Percentiles rank a stretch among this genome's conserved stretches.
Evolutionary conservation across 2,888 invertebrate species (phyloP).

Genomic region (Ephialtes manifestator): DNA sequence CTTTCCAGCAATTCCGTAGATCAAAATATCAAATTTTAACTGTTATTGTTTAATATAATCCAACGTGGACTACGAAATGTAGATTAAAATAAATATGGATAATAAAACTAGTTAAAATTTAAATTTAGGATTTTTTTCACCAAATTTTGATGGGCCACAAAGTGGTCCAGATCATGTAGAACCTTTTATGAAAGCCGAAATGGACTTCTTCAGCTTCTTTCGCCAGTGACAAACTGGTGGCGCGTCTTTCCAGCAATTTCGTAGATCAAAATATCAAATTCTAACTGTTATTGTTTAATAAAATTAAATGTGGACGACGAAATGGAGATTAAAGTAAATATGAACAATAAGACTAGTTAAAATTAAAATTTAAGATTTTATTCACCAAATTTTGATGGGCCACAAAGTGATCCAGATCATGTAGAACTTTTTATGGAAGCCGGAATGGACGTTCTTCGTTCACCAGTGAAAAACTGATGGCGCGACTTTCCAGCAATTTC

Average conservation of each 20-base stretch:
- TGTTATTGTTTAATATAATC: neutral
- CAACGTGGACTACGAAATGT: neutral
- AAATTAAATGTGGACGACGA: neutral
- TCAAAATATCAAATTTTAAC: neutral
- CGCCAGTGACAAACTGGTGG: neutral
- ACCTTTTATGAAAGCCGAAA: too few species aligned
- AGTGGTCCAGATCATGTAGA: too few species aligned
- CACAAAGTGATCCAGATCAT: too few species aligned
- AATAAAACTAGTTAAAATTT: too few species aligned
- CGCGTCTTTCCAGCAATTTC: neutral
- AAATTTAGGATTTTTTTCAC: too few species aligned
- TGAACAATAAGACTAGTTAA: too few species aligned
- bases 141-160: too few species aligned
- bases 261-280: neutral
- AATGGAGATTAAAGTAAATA: neutral
- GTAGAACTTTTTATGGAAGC: neutral
- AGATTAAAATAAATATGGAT: neutral
- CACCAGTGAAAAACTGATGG: neutral
- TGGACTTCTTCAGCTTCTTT: too few species aligned
- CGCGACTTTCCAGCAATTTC: neutral
- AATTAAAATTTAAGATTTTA: too few species aligned
- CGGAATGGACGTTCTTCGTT: slow-evolving; percentile 39
- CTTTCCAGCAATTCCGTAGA: neutral
- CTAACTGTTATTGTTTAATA: neutral
- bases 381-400: too few species aligned